Evolutionary conservation across 2,113 vertebrate genomes (phyloP).

Genomic region (Chaetodon auriga): DNA sequence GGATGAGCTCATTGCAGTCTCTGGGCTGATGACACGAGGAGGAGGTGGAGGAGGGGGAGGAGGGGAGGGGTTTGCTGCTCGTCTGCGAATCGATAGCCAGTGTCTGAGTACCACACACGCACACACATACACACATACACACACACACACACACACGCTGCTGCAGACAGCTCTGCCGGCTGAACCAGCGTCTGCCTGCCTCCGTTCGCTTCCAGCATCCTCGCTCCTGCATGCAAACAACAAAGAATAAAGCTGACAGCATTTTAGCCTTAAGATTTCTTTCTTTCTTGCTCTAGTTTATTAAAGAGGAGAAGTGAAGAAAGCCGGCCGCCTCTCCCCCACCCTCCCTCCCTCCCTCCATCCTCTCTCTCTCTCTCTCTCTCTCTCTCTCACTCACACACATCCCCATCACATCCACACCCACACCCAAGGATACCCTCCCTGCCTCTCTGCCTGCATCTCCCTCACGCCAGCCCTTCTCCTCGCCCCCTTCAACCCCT

Average conservation of each 20-base stretch:
- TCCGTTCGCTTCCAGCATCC: constrained; percentile 34
- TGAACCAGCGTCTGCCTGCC: constrained; percentile 41
- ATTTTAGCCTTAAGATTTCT: constrained; percentile 14
- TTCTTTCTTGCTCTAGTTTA: constrained; percentile 11
- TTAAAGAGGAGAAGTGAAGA: constrained; percentile 19
- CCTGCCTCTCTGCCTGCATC: constrained; percentile 38
- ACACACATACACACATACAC: constrained; percentile 14
- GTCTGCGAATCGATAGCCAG: constrained; percentile 75
- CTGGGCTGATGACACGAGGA: constrained; percentile 74
- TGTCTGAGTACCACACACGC: constrained; percentile 64
- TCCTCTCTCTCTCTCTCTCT: constrained; percentile 9
- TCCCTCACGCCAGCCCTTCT: constrained; percentile 31
- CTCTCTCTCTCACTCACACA: constrained; percentile 54
- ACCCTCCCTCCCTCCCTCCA: constrained; percentile 35
- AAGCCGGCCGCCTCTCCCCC: constrained; percentile 51
- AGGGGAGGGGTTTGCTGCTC: constrained; percentile 61
- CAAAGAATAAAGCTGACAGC: constrained; percentile 22
- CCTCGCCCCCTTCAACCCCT: constrained; percentile 24
- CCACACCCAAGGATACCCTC: constrained; percentile 78
- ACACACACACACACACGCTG: constrained; percentile 23
- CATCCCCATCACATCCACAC: constrained; percentile 71
- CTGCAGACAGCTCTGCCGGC: constrained; percentile 56
- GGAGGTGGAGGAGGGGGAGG: constrained; percentile 23
- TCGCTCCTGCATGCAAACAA: constrained; percentile 21
- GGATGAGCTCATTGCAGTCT: constrained; percentile 84